Conservation (phyloP, 1,140 invertebrate species). For the Rhopalosiphum padi region DNA sequence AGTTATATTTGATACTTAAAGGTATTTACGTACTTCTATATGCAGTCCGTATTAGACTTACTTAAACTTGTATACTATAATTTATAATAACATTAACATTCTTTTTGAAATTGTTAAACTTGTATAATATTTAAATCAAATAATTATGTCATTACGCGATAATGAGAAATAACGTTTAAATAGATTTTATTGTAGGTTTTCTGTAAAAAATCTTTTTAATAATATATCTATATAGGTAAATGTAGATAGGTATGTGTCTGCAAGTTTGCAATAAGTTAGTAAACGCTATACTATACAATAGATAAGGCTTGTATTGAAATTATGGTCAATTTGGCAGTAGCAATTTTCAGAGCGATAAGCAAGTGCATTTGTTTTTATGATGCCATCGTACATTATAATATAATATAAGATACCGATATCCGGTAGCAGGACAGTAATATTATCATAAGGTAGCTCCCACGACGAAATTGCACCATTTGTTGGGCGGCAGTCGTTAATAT, state of each 20-base stretch:
- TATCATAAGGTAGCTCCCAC: slow-evolving; percentile 54
- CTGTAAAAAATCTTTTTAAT: background rate
- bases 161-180: background rate
- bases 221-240: background rate
- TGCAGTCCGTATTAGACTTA: too few relatives aligned
- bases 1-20: too few relatives aligned
- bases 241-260: background rate
- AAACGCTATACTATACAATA: background rate
- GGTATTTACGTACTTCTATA: too few relatives aligned
- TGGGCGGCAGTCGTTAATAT: slow-evolving; percentile 39
- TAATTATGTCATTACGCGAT: too few relatives aligned
- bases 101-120: too few relatives aligned
- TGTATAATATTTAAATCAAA: too few relatives aligned
- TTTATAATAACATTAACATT: too few relatives aligned
- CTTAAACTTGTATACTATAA: too few relatives aligned
- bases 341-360: background rate
- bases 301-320: background rate
- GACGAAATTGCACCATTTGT: slow-evolving; percentile 52
- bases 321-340: background rate
- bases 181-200: background rate
- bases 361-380: background rate
- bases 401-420: slow-evolving; percentile 43
- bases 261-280: background rate
- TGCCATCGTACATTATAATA: background rate
- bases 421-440: slow-evolving; percentile 47